Evolutionary conservation across 2,888 invertebrate species (phyloP).

Genomic region (Leptarthrus brevirostris): DNA sequence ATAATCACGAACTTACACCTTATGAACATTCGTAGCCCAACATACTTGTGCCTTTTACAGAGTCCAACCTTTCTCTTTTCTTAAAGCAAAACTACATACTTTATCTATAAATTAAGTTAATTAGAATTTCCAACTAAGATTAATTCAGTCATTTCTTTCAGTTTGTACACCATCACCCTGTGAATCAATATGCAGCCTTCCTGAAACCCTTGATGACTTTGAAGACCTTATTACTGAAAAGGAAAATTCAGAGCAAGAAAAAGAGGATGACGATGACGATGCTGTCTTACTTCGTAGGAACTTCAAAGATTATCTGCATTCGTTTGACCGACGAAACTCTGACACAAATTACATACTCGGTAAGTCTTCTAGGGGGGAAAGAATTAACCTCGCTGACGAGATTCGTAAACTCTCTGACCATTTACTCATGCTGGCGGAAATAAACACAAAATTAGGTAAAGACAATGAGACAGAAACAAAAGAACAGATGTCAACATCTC

Average conservation of each 20-base stretch:
- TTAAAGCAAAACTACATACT: too few relatives aligned
- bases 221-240: constrained; percentile 52
- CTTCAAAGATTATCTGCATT: constrained; percentile 66
- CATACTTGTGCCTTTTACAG: too few relatives aligned
- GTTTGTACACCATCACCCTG: constrained; percentile 86
- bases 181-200: constrained; percentile 78
- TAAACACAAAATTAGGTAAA: constrained; percentile 68
- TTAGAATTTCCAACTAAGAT: too few relatives aligned
- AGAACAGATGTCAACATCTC: constrained; percentile 40
- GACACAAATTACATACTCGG: constrained; percentile 78
- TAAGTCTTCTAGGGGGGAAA: constrained; percentile 71
- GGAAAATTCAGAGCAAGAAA: constrained; percentile 64
- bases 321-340: constrained; percentile 80
- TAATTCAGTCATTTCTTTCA: constrained; percentile 30
- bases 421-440: constrained; percentile 76
- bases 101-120: too few relatives aligned
- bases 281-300: constrained; percentile 57
- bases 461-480: constrained; percentile 49
- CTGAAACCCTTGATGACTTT: constrained; percentile 69
- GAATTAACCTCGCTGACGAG: constrained; percentile 82
- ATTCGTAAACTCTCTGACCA: constrained; percentile 86
- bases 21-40: too few relatives aligned
- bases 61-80: too few relatives aligned
- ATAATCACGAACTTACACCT: too few relatives aligned
- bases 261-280: constrained; percentile 62